phyloP scores from a whole-genome alignment of 2,888 invertebrate species.

The Sesia bembeciformis region DNA sequence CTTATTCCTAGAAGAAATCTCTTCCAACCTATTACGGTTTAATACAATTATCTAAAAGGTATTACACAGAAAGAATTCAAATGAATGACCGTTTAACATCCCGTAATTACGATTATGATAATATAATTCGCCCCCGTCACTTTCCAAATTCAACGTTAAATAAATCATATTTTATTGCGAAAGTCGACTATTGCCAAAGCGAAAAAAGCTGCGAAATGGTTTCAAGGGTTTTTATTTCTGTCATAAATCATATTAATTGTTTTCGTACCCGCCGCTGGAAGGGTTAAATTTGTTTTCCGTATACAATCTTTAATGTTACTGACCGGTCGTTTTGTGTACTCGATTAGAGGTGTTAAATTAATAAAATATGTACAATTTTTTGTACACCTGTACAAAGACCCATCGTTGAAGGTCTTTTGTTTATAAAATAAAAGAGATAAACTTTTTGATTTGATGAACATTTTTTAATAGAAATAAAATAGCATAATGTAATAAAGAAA shows the following conservation, averaged over 20 bases:
- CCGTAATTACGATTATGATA: slow-evolving; percentile 2
- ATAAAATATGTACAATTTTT: slow-evolving; percentile 8
- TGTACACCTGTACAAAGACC: slow-evolving; percentile 2
- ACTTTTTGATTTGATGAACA: too few species aligned
- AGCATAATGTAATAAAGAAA: too few species aligned
- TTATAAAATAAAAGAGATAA: too few species aligned
- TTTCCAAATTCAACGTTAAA: slow-evolving; percentile 34
- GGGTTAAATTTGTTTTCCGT: slow-evolving; percentile 27
- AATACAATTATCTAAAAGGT: too few species aligned
- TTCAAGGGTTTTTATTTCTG: slow-evolving; percentile 60
- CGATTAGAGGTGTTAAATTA: slow-evolving; percentile 24
- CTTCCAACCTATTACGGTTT: too few species aligned
- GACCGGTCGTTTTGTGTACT: slow-evolving; percentile 20
- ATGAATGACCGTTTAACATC: not conserved
- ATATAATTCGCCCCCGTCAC: slow-evolving; percentile 17
- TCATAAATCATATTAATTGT: slow-evolving; percentile 68
- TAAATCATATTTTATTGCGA: slow-evolving; percentile 52
- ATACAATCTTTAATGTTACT: slow-evolving; percentile 23
- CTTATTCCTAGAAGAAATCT: too few species aligned
- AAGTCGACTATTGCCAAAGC: slow-evolving; percentile 50
- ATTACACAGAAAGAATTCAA: too few species aligned
- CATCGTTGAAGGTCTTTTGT: too few species aligned
- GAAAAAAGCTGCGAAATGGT: slow-evolving; percentile 55
- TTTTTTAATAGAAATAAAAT: too few species aligned
- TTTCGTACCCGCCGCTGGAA: slow-evolving; percentile 39